Conservation (phyloP, 2,113 vertebrate species). For the Pollimyrus isidori region DNA sequence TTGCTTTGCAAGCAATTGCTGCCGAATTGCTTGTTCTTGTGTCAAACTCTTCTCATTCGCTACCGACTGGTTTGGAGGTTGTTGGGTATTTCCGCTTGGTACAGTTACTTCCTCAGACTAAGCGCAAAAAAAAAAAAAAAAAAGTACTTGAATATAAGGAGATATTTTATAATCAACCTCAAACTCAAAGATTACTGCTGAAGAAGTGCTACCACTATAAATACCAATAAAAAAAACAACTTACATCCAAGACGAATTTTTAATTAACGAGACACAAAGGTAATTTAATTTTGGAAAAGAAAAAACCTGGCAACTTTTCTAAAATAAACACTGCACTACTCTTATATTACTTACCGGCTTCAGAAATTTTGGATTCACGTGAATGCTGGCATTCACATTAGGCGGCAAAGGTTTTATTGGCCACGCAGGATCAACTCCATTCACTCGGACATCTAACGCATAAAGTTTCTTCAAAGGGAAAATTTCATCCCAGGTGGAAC, state of each 20-base stretch:
- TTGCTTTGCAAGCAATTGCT: slow-evolving; percentile 94
- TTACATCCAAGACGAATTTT: not conserved
- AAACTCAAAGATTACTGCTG: not conserved
- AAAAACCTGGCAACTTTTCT: not conserved
- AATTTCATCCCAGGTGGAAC: slow-evolving; percentile 97
- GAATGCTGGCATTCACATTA: slow-evolving; percentile 94
- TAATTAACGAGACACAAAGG: not conserved
- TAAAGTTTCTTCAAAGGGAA: slow-evolving; percentile 95
- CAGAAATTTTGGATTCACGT: slow-evolving; percentile 97
- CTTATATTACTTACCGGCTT: slow-evolving; percentile 80
- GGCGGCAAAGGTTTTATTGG: slow-evolving; percentile 92
- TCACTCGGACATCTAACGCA: slow-evolving; percentile 88
- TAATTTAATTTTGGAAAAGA: not conserved
- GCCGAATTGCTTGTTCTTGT: slow-evolving; percentile 92
- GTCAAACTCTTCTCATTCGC: slow-evolving; percentile 76
- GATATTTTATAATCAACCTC: not conserved
- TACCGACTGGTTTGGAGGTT: slow-evolving; percentile 52
- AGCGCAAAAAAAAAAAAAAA: slow-evolving; percentile 39
- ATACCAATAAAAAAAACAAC: not conserved
- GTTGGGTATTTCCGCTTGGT: slow-evolving; percentile 57
- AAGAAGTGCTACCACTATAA: not conserved
- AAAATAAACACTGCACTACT: not conserved
- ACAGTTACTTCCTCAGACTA: slow-evolving; percentile 77
- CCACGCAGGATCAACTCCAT: slow-evolving; percentile 93
- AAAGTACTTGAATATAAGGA: not conserved